Evolutionary conservation across 2,113 vertebrate genomes (phyloP).

Genomic region (Percopsis transmontana): DNA sequence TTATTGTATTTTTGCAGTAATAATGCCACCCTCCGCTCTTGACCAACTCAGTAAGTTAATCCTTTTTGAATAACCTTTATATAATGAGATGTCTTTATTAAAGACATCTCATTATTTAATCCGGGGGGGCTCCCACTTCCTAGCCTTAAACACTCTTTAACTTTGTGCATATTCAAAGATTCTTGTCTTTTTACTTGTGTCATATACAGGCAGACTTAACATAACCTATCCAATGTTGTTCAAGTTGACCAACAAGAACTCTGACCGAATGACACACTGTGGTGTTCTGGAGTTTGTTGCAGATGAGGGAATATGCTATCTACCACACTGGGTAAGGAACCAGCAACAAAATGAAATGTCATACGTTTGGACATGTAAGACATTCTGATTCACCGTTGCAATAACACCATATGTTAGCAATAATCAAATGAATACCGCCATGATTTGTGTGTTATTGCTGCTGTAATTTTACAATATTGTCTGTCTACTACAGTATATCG

Average conservation of each 20-base stretch:
- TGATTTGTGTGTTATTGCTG: no score
- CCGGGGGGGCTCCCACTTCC: no score
- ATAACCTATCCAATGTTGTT: slow-evolving; percentile 99
- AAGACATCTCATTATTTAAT: no score
- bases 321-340: slow-evolving; percentile 94
- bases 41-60: slow-evolving; percentile 96
- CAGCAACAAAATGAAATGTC: not conserved
- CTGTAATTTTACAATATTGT: no score
- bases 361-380: not conserved
- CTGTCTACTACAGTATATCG: no score
- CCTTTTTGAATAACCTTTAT: not conserved
- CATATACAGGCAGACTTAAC: slow-evolving; percentile 88
- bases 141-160: no score
- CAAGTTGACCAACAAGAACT: slow-evolving; percentile 97
- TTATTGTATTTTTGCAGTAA: slow-evolving; percentile 81
- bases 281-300: slow-evolving; percentile 98
- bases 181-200: not conserved
- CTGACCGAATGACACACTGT: slow-evolving; percentile 95
- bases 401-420: no score
- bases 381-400: no score
- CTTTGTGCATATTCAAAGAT: not conserved
- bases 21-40: slow-evolving; percentile 97
- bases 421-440: no score
- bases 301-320: slow-evolving; percentile 97
- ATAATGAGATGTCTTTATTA: not conserved